phyloP scores from a whole-genome alignment of 1,140 invertebrate genomes.

The Macrostomum lignano region DNA sequence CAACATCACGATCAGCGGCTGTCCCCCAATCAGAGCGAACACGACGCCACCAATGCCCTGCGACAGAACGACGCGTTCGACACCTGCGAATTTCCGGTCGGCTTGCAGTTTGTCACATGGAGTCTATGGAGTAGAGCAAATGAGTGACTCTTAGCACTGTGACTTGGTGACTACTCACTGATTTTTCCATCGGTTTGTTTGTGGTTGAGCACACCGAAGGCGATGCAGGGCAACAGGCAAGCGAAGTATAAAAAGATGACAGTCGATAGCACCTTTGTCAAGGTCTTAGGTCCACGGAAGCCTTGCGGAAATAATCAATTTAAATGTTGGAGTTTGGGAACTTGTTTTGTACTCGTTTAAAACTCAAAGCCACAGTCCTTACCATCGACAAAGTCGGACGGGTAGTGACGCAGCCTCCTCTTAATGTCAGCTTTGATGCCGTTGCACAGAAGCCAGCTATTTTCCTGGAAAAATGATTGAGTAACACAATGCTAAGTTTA shows the following conservation, averaged over 20 bases:
- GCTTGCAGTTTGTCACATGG: neutral
- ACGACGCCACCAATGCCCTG: conserved; percentile 37
- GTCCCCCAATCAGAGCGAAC: conserved; percentile 36
- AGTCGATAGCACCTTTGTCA: conserved; percentile 33
- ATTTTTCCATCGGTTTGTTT: conserved; percentile 36
- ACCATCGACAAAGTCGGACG: conserved; percentile 34
- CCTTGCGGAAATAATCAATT: conserved; percentile 13
- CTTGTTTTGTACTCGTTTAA: neutral
- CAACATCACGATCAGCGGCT: conserved; percentile 36
- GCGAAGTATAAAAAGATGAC: conserved; percentile 40
- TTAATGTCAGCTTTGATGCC: conserved; percentile 30
- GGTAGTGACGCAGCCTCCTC: conserved; percentile 30
- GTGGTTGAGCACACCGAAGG: conserved; percentile 37
- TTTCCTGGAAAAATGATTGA: conserved; percentile 3
- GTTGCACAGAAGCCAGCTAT: conserved; percentile 8
- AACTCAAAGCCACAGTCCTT: neutral
- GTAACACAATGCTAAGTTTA: neutral
- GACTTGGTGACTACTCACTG: conserved; percentile 31
- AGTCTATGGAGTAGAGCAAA: neutral
- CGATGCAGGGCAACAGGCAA: conserved; percentile 37
- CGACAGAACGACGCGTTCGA: conserved; percentile 36
- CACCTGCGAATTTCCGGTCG: conserved; percentile 17
- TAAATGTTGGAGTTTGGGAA: neutral
- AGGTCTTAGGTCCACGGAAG: conserved; percentile 29
- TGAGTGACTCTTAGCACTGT: neutral